Evolutionary conservation across 2,888 invertebrate species (phyloP), one percentile per base, ranked within the genome.

Genomic region (Tiphia femorata): DNA sequence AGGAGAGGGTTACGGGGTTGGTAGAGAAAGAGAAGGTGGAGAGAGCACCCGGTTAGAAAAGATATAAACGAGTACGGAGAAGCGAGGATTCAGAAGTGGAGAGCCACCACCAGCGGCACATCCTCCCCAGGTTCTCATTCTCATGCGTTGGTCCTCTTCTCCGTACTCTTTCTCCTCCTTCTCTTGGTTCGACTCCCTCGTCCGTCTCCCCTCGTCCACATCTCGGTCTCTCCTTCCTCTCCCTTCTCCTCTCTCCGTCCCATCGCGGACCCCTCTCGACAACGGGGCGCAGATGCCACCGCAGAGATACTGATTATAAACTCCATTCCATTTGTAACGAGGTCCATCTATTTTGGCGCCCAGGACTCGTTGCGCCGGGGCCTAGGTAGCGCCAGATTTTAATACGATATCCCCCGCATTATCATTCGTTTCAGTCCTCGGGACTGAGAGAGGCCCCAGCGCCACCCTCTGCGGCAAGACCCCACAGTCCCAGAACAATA

Each of bases 311-410:
- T 75, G 78, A 82, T 81, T 82, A 81, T 80, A 79, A 81, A 82
- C 77, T 81, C 81, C 80, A 81, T 81, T 82, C 77, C 82, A 82
- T 82, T 82, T 82, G 80, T 81, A 82, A 82, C 80, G 80, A 81
- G 82, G 72, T 79, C 78, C 82, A 81, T 82, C 80, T 82, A 81
- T 82, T 82, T 82, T 76, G 79, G 80, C 81, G 79, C 75, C 76
- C 76, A 65, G 63, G 65, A 62, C 62, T 67, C 60, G 66, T 69
- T 67, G 70, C 69, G 66, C 64, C 65, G 63, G 62, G 64, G 65
- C 64, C 73, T 77, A 78, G 72, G 76, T 78, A 78, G 77, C 76
- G 64, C 68, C 69, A 72, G 77, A 79, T 77, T 78, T 76, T 71
- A 72, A 78, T 77, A 65, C 79, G 81, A 80, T 80, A 79, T 70